Evolutionary conservation across 2,888 invertebrate species (phyloP), one percentile per base, ranked within the genome.

Genomic region (Lordiphosa andalusiaca): DNA sequence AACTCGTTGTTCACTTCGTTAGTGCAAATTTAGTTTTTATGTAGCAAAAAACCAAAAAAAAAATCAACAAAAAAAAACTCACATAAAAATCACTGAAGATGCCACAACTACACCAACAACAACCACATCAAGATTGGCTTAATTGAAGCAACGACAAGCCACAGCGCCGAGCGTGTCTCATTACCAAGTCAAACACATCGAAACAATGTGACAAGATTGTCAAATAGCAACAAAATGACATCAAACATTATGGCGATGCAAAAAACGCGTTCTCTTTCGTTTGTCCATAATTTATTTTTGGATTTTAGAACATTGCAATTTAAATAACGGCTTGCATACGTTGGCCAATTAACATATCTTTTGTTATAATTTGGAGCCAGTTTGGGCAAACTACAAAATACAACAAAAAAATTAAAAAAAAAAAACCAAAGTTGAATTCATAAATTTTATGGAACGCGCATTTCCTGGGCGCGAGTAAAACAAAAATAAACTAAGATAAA

Each of bases 181-280:
- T 74, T 74, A 66, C 54, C 69, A 69, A 71, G 73, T 71, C 75
- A 71, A 78, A 78, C 71, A 73, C 68, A 53, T 47, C 23, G 55
- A 30, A 65, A 61, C 61, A 68, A 75, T 81, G 81, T 76, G 76
- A 76, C 76, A 71, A 77, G 82, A 77, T 81, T 77, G 78, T 77
- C 74, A 77, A 77, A 77, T 61, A 69, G 73, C 64, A 59, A 40
- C 52, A 53, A 69, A 76, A 53, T 68, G 71, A 74, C 73, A 77
- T 70, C 74, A 73, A 63, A 40, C 62, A 65, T 56, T 56, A 44
- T 33, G 44, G 30, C 57, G 47, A 65, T 63, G 71, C 53, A 53
- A 48, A 70, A 76, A 73, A 76, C 66, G 74, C 74, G 75, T 73
- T 73, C 63, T 44, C 44, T 42, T 42, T 56, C 44, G 55, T 44